These are phyloP conservation scores for Vandiemenella viatica DNA, from an alignment of 2,888 invertebrate species.

Conservation along the genomic window DNA sequence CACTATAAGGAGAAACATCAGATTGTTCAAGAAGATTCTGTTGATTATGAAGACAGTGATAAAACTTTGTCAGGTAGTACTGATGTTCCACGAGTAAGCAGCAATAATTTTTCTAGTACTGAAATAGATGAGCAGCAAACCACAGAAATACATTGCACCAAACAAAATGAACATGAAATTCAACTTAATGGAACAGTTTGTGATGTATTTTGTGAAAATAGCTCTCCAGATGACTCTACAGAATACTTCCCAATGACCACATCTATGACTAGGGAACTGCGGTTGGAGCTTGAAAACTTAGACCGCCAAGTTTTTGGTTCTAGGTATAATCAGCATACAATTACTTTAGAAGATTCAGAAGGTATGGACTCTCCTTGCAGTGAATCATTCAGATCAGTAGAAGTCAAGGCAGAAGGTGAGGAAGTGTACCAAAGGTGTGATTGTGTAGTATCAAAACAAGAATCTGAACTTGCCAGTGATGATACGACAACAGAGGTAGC, in stretches of 20 bases:
- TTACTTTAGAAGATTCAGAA: conserved; percentile 15
- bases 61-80: conserved; percentile 9
- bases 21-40: conserved; percentile 7
- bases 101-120: neutral
- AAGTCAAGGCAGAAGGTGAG: conserved; percentile 7
- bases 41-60: conserved; percentile 8
- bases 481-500: conserved; percentile 18
- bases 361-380: conserved; percentile 15
- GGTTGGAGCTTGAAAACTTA: conserved; percentile 66
- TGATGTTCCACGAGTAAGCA: neutral
- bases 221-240: conserved; percentile 65
- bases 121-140: neutral
- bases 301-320: conserved; percentile 70
- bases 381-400: conserved; percentile 12
- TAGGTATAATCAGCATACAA: conserved; percentile 10
- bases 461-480: conserved; percentile 17
- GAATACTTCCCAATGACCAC: conserved; percentile 79
- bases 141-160: neutral
- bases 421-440: conserved; percentile 24
- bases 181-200: neutral
- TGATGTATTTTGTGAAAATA: conserved; percentile 32
- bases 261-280: conserved; percentile 68
- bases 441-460: conserved; percentile 21
- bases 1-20: conserved; percentile 7
- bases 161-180: neutral